phyloP scores from a whole-genome alignment of 1,140 invertebrate species.

The Trachelipus rathkii region DNA sequence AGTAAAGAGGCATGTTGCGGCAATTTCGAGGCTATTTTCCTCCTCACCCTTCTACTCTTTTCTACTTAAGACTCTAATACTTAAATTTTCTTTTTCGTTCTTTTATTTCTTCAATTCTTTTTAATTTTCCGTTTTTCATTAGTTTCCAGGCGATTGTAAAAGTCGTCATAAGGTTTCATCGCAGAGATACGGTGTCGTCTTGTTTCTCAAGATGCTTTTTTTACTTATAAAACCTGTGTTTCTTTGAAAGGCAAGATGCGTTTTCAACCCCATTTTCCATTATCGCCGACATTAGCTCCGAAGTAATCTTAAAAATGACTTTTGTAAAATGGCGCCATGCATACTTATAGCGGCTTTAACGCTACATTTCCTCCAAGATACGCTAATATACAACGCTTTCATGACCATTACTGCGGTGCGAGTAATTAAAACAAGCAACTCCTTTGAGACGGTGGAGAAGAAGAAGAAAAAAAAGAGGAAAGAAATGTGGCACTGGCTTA shows the following conservation, averaged over 20 bases:
- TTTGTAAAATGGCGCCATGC: constrained; percentile 37
- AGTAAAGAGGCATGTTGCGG: neutral
- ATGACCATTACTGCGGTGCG: constrained; percentile 34
- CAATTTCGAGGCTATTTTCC: neutral
- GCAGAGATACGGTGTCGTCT: constrained; percentile 8
- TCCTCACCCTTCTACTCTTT: neutral
- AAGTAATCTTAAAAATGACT: constrained; percentile 38
- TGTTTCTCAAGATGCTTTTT: neutral
- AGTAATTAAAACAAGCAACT: constrained; percentile 37
- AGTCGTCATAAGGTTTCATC: constrained; percentile 5
- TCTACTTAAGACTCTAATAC: neutral
- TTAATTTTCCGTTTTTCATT: constrained; percentile 3
- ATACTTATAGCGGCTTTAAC: constrained; percentile 38
- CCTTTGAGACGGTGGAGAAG: constrained; percentile 12
- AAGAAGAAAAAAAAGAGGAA: neutral
- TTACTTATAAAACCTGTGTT: neutral
- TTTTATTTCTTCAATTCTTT: neutral
- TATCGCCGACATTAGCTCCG: constrained; percentile 34
- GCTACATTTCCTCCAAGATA: constrained; percentile 30
- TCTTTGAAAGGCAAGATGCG: constrained; percentile 3
- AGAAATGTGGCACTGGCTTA: constrained; percentile 19
- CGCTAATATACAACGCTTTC: constrained; percentile 30
- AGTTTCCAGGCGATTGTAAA: constrained; percentile 5
- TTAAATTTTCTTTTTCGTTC: neutral
- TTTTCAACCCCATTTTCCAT: constrained; percentile 23